Percentiles rank a stretch among this genome's conserved stretches.
Conservation (phyloP, 2,797 vertebrate species). For the Pterois miles region DNA sequence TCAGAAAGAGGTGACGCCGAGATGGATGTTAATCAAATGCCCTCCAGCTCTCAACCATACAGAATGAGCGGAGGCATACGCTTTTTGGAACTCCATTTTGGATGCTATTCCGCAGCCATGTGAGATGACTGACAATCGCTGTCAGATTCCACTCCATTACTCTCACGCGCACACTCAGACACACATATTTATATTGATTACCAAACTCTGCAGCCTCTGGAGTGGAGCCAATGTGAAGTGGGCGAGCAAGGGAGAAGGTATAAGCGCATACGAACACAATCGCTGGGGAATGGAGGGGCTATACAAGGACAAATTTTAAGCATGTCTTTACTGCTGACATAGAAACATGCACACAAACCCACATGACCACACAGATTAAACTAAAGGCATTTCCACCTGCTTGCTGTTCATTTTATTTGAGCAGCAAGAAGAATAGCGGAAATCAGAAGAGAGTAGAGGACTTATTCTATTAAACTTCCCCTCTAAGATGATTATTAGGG, state of each 20-base stretch:
- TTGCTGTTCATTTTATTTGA: constrained; percentile 17
- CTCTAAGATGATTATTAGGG: constrained; percentile 28
- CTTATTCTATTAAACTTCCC: constrained; percentile 22
- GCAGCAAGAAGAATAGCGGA: not conserved
- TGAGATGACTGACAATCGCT: constrained; percentile 70
- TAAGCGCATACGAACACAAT: constrained; percentile 1
- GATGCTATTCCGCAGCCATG: constrained; percentile 36
- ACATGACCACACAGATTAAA: constrained; percentile 4
- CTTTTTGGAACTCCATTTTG: constrained; percentile 45
- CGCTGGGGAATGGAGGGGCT: not conserved
- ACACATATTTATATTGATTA: constrained; percentile 61
- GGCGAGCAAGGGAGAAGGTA: constrained; percentile 8
- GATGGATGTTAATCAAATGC: constrained; percentile 71
- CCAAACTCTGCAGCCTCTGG: constrained; percentile 59
- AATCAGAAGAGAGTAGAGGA: not conserved
- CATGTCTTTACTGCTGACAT: not conserved
- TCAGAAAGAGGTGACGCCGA: constrained; percentile 41
- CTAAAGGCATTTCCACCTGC: constrained; percentile 15
- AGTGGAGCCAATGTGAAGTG: constrained; percentile 47
- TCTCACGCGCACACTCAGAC: constrained; percentile 9
- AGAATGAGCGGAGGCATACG: constrained; percentile 17
- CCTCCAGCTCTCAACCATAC: constrained; percentile 28
- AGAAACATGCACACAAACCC: not conserved
- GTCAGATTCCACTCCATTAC: constrained; percentile 71
- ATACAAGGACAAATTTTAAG: constrained; percentile 29